phyloP scores from a whole-genome alignment of 1,140 invertebrate genomes.

The Mylabris phalerata region DNA sequence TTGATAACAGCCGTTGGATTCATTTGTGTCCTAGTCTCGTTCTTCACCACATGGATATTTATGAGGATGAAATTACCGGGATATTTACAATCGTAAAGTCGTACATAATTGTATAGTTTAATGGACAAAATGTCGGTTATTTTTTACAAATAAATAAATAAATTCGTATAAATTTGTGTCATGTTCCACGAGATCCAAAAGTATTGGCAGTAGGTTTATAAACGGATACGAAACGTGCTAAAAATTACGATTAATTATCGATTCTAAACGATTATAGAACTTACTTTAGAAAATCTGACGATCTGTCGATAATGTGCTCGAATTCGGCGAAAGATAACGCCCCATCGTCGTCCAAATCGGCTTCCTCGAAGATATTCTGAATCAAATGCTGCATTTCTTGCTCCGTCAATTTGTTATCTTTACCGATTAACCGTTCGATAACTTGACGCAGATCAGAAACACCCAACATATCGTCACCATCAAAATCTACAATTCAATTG shows the following conservation, averaged over 20 bases:
- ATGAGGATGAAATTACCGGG: slow-evolving; percentile 98
- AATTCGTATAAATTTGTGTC: slow-evolving; percentile 11
- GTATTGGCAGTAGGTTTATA: slow-evolving; percentile 19
- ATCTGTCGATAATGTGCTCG: slow-evolving; percentile 89
- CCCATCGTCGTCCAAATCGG: slow-evolving; percentile 88
- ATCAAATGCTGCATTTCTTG: slow-evolving; percentile 63
- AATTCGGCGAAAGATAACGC: slow-evolving; percentile 90
- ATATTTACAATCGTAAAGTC: slow-evolving; percentile 52
- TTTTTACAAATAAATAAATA: slow-evolving; percentile 19
- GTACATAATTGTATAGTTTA: neutral
- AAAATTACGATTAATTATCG: slow-evolving; percentile 3
- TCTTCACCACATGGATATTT: slow-evolving; percentile 95
- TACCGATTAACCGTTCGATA: slow-evolving; percentile 61
- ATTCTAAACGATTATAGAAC: slow-evolving; percentile 14
- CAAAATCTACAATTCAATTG: slow-evolving; percentile 65
- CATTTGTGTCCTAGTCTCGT: slow-evolving; percentile 87
- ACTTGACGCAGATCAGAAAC: slow-evolving; percentile 67
- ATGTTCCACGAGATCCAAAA: neutral
- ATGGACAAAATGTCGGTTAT: neutral
- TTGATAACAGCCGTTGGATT: slow-evolving; percentile 90
- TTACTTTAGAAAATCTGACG: slow-evolving; percentile 82
- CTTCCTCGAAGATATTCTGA: slow-evolving; percentile 78
- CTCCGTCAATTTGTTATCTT: slow-evolving; percentile 57
- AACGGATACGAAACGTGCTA: slow-evolving; percentile 31
- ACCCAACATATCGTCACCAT: slow-evolving; percentile 84